These are phyloP conservation scores for Phylloscopus collybita DNA, from an alignment of 2,797 vertebrate species.

Conservation along the genomic window DNA sequence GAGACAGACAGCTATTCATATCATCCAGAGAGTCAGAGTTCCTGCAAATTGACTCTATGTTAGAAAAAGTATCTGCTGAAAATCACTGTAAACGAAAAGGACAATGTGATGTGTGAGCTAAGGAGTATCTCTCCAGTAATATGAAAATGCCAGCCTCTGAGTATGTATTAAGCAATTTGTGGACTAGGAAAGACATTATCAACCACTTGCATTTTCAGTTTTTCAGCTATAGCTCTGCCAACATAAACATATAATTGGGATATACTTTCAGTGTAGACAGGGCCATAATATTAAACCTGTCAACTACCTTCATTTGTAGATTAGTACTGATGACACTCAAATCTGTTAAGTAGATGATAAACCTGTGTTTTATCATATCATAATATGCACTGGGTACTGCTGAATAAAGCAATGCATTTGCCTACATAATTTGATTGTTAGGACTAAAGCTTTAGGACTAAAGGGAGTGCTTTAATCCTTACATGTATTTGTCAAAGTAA, in stretches of 20 bases:
- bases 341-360: not conserved
- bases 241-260: not conserved
- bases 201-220: not conserved
- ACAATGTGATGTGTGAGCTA: not conserved
- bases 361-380: not conserved
- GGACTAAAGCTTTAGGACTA: not conserved
- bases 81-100: not conserved
- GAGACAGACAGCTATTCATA: fast-evolving
- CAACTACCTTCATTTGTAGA: not conserved
- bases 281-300: not conserved
- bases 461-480: not conserved
- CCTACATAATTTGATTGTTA: not conserved
- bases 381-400: not conserved
- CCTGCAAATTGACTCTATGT: not conserved
- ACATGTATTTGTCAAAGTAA: not conserved
- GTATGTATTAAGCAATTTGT: not conserved
- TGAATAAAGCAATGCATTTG: not conserved
- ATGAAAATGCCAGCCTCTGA: not conserved
- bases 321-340: not conserved
- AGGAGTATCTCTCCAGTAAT: not conserved
- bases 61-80: not conserved
- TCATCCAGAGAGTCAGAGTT: not conserved
- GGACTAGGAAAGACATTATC: not conserved
- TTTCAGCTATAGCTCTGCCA: not conserved
- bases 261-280: not conserved